phyloP scores from a whole-genome alignment of 2,113 vertebrate species.

The Pachypanchax playfairii region DNA sequence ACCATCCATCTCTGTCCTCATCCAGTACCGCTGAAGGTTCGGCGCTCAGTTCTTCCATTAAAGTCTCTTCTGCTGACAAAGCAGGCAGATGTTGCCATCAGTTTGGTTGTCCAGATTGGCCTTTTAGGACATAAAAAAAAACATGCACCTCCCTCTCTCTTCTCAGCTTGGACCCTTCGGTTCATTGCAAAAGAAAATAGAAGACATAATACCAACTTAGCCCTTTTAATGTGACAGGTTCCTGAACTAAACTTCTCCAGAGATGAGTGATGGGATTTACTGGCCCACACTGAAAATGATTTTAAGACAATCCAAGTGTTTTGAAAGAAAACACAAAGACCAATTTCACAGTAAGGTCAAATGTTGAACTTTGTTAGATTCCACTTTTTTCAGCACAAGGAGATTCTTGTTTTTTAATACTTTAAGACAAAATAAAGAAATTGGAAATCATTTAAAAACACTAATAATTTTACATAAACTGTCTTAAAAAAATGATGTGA shows the following conservation, averaged over 20 bases:
- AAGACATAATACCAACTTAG: conserved; percentile 58
- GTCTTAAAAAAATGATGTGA: too few species aligned
- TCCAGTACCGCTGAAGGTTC: conserved; percentile 75
- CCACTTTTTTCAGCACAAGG: conserved; percentile 16
- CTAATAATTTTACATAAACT: too few species aligned
- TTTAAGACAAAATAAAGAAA: too few species aligned
- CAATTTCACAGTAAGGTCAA: conserved; percentile 70
- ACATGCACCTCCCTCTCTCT: conserved; percentile 57
- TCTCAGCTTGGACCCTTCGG: conserved; percentile 43
- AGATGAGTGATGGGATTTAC: conserved; percentile 79
- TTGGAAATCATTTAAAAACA: too few species aligned
- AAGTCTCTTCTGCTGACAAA: conserved; percentile 77
- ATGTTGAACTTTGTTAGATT: conserved; percentile 39
- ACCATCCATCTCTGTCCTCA: conserved; percentile 91
- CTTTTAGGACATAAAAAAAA: conserved; percentile 52
- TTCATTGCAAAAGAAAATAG: conserved; percentile 52
- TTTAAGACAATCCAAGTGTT: conserved; percentile 52
- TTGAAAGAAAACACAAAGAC: conserved; percentile 63
- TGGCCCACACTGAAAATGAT: conserved; percentile 69
- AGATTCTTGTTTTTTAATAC: too few species aligned
- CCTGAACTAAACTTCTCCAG: conserved; percentile 64
- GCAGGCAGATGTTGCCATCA: conserved; percentile 86
- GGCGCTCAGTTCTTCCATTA: conserved; percentile 80
- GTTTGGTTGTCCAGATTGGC: conserved; percentile 59
- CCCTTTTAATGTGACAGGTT: conserved; percentile 67